phyloP scores from a whole-genome alignment of 2,888 invertebrate genomes.

The Netelia fuscicornis region DNA sequence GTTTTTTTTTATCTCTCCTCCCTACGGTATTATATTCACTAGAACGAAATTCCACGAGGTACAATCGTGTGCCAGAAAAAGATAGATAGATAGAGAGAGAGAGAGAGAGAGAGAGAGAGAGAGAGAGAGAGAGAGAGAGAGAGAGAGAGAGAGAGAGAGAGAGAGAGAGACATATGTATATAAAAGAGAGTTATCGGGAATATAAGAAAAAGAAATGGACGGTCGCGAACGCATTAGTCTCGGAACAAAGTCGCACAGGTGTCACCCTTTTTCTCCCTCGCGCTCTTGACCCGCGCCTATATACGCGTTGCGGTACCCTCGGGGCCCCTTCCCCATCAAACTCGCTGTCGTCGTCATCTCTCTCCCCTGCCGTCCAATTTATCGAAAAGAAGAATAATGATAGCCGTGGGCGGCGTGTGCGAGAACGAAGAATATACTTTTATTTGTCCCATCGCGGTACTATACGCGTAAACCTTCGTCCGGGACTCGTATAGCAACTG shows the following conservation, averaged over 20 bases:
- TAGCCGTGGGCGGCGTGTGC: conserved; percentile 61
- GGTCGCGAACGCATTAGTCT: conserved; percentile 12
- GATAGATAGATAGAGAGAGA: conserved; percentile 13
- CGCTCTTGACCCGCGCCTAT: neutral
- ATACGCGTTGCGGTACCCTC: conserved; percentile 41
- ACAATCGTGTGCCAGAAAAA: neutral
- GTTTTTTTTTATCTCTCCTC: neutral
- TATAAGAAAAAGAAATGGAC: conserved; percentile 34
- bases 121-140: conserved; percentile 1
- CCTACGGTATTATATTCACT: conserved; percentile 21
- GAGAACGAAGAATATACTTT: conserved; percentile 25
- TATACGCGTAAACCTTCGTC: too few relatives aligned
- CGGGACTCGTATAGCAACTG: too few relatives aligned
- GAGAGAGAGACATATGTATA: too few relatives aligned
- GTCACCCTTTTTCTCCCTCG: conserved; percentile 62
- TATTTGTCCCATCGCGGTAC: neutral
- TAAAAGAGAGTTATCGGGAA: conserved; percentile 32
- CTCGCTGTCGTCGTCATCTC: conserved; percentile 9
- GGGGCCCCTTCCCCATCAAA: conserved; percentile 41
- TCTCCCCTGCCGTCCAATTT: conserved; percentile 71
- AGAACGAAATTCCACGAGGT: conserved; percentile 21
- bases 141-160: conserved; percentile 15
- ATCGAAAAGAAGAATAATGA: conserved; percentile 76
- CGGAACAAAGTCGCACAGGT: conserved; percentile 58
- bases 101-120: neutral